These are phyloP conservation scores for Takifugu rubripes DNA, from an alignment of 2,797 vertebrate species.

Conservation along the genomic window DNA sequence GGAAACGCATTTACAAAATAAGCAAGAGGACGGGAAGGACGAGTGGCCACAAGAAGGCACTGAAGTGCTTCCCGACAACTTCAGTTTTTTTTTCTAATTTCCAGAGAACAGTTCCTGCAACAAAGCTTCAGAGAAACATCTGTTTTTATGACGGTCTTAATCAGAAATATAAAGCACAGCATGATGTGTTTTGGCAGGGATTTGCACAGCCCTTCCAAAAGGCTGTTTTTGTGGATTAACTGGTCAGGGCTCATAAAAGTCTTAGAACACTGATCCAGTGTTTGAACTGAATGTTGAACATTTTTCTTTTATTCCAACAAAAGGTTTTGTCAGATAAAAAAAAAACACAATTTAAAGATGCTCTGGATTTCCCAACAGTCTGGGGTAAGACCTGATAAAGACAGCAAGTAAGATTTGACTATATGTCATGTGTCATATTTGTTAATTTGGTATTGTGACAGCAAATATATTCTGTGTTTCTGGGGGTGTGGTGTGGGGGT, in stretches of 20 bases:
- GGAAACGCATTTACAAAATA: constrained; percentile 18
- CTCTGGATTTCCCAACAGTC: background rate
- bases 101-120: background rate
- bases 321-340: background rate
- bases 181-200: too few relatives aligned
- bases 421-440: too few relatives aligned
- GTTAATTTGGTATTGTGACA: too few relatives aligned
- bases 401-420: too few relatives aligned
- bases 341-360: background rate
- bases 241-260: constrained; percentile 25
- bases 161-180: too few relatives aligned
- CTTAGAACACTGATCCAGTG: constrained; percentile 16
- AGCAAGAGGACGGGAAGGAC: constrained; percentile 10
- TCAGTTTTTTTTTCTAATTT: constrained; percentile 2
- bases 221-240: constrained; percentile 17
- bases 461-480: too few relatives aligned
- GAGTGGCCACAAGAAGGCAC: constrained; percentile 67
- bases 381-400: too few relatives aligned
- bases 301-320: too few relatives aligned
- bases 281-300: constrained; percentile 6
- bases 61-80: constrained; percentile 47
- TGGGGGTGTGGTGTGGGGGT: too few relatives aligned
- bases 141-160: too few relatives aligned
- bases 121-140: too few relatives aligned
- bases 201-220: constrained; percentile 2